Conservation (phyloP, 2,113 vertebrate species). For the Thinocorus orbignyianus region DNA sequence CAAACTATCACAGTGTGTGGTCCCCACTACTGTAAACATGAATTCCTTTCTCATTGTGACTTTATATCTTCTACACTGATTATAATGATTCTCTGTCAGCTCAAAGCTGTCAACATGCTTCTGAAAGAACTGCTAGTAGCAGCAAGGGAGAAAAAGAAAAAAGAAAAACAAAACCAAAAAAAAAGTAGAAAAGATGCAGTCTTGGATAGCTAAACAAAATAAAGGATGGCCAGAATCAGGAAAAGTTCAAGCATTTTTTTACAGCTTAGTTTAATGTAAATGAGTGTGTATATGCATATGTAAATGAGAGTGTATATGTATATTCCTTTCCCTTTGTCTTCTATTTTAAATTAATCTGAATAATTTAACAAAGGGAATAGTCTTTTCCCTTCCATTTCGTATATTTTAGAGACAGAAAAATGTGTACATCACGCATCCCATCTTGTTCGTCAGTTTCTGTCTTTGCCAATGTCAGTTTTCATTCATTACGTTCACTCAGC, state of each 20-base stretch:
- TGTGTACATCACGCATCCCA: background rate
- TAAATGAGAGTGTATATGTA: background rate
- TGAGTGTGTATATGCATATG: background rate
- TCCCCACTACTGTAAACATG: conserved; percentile 72
- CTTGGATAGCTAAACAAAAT: conserved; percentile 10
- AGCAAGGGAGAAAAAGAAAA: background rate
- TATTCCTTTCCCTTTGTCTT: background rate
- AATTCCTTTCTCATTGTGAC: conserved; percentile 72
- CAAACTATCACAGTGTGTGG: conserved; percentile 77
- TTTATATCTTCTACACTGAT: conserved; percentile 73
- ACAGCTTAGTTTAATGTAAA: background rate
- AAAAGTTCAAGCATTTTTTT: background rate
- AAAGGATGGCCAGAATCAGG: background rate
- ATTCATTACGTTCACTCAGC: background rate
- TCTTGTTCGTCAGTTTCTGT: background rate
- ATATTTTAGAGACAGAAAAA: background rate
- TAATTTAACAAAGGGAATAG: background rate
- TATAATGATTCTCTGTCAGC: conserved; percentile 76
- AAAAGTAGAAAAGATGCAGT: background rate
- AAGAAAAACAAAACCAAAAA: background rate
- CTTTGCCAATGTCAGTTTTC: background rate
- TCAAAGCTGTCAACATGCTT: conserved; percentile 69
- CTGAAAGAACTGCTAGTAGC: conserved; percentile 34
- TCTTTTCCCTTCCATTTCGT: background rate
- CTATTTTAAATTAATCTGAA: background rate